Base-by-base conservation (phyloP, 2,888 invertebrate species). In the Pediacus dermestoides region DNA sequence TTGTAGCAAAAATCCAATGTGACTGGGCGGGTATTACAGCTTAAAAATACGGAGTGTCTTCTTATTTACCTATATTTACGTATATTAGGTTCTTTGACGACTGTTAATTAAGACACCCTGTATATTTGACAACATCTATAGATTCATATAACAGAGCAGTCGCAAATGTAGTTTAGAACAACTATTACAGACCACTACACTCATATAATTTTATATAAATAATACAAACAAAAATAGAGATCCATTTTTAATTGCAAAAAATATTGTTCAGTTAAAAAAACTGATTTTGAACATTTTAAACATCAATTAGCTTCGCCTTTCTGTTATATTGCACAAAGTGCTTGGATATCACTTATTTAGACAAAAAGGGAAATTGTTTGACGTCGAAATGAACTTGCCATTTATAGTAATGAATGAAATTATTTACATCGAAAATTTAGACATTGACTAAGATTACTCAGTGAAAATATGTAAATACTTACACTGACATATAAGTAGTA, bases 1-100 rank as follows among this genome's bases (percentile, higher is more conserved):
- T 18, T 18, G n/a, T 26, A 42, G 46, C 41, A 39, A 51, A 39
- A 39, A 42, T 51, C 60, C 63, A 62, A 60, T 62, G 61, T 62
- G 61, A 42, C 56, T 61, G 61, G 61, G 61, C 61, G 12, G 13
- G 4, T 13, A 45, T 34, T 41, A 43, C 34, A 42, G 35, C 38
- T 3, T 14, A 15, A n/a, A 18, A 6, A 40, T 25, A 30, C 40
- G 25, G 26, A 35, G 16, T 35, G 31, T 18, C 27, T 25, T 34
- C 21, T 36, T 36, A 22, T 28, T 39, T 21, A 28, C 27, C 33
- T 15, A 36, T 36, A 35, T 38, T 34, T 37, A 32, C 41, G 37
- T 26, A 27, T 27, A 31, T 14, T 14, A 26, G 22, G 28, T 13
- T 40, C 34, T 34, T 16, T 32, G 30, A 32, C 18, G 33, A 41